Evolutionary conservation across 2,888 invertebrate species (phyloP).

Genomic region (Coleophora flavipennella): DNA sequence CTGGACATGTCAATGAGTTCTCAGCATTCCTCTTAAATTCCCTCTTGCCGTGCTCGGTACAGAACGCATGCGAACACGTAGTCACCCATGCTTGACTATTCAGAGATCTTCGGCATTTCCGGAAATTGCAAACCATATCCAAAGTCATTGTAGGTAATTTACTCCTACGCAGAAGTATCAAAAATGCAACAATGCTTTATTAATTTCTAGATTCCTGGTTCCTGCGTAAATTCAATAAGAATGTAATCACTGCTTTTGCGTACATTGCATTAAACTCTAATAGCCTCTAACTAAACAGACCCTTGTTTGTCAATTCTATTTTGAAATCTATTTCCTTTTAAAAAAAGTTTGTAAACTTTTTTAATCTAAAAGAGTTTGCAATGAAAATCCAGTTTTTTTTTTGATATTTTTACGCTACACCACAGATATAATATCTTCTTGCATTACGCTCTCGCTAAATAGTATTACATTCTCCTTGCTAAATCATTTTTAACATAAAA

Average conservation of each 20-base stretch:
- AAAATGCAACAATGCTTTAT: conserved; percentile 1
- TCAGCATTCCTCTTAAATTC: conserved; percentile 60
- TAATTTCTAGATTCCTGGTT: too few relatives aligned
- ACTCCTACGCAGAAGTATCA: background rate
- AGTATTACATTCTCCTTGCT: too few relatives aligned
- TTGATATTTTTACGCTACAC: too few relatives aligned
- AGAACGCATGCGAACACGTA: conserved; percentile 71
- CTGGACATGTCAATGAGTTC: conserved; percentile 60
- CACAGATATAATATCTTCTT: too few relatives aligned
- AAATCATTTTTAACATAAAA: too few relatives aligned
- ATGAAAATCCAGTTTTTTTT: too few relatives aligned
- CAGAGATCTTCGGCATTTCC: conserved; percentile 62
- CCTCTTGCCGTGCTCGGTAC: conserved; percentile 65
- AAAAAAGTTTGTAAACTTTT: conserved; percentile 3
- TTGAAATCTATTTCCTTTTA: conserved; percentile 9
- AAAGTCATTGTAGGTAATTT: conserved; percentile 34
- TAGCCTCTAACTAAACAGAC: too few relatives aligned
- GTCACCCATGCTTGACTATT: conserved; percentile 66
- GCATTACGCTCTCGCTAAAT: too few relatives aligned
- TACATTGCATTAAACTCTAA: too few relatives aligned
- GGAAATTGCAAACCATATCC: conserved; percentile 67
- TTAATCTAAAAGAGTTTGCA: too few relatives aligned
- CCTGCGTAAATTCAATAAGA: too few relatives aligned
- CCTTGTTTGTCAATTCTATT: conserved; percentile 3
- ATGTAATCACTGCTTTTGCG: too few relatives aligned